Evolutionary conservation across 1,140 invertebrate species (phyloP), one percentile per base, ranked within the genome.

Genomic region (Coenobita brevimanus): DNA sequence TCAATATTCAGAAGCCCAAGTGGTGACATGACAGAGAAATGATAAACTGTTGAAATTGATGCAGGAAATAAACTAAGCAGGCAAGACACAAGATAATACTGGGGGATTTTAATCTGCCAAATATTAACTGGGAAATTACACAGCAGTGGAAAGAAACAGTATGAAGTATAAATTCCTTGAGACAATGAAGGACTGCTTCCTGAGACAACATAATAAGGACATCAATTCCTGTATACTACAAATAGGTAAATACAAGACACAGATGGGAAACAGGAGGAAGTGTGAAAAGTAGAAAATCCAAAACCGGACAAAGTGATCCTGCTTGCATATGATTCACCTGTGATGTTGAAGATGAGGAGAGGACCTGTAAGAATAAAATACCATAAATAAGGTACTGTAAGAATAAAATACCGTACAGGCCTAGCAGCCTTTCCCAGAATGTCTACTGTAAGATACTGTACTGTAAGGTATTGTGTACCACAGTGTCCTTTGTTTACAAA

Each of bases 1-100:
- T 78, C 75, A 46, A 24, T 78, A n/a, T n/a, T n/a, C n/a, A 78
- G 75, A n/a, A 75, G 71, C 71, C 71, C 15, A n/a, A 78, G 36
- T 2, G 24, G 15, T 46, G n/a, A 54, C 21, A 78, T n/a, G 15
- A 41, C 2, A 8, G 38, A 78, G 2, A n/a, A 46, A 78, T 78
- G 75, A 78, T 78, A 78, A 78, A 3, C n/a, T 78, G n/a, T 15
- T 10, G 38, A 43, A 78, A 54, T 1, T 78, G 46, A 41, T 78
- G 75, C 46, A 78, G n/a, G 38, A 43, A 54, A 43, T 43, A 41
- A n/a, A 27, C 21, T 15, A 78, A 73, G 36, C 30, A 30, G 38
- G n/a, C 21, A 43, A 10, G 17, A n/a, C 2, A 78, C 43, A 75
- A 78, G 43, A 78, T 78, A 43, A 78, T 78, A n/a, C 46, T 78